Evolutionary conservation across 2,888 invertebrate species (phyloP), one percentile per base, ranked within the genome.

Genomic region (Calameuta idolon): DNA sequence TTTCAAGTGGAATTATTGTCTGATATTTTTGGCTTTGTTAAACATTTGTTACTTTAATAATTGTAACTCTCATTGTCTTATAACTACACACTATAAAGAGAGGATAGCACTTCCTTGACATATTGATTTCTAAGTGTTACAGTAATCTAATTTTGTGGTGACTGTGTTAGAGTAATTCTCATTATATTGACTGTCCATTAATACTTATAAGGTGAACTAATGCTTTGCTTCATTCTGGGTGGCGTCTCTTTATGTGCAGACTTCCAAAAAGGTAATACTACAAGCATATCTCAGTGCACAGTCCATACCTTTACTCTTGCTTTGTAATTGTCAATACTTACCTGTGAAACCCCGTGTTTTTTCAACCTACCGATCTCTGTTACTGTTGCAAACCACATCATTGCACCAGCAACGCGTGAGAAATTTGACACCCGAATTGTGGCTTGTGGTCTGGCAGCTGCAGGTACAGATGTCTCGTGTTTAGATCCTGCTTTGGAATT

Each of bases 181-280:
- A 23, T 55, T 55, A 23, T 55, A 55, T 55, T 55, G 23, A 55
- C 23, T 9, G 55, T 55, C 23, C 9, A 23, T 55, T 55, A 55
- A 23, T 55, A 55, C 9, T 55, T 23, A 23, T 55, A 71, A 71
- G 80, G 79, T 80, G 73, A 79, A 87, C 86, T 90, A 90, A 91
- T 90, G 88, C 90, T 89, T 89, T 90, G 92, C 89, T 91, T 90
- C 85, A 87, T 91, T 90, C 87, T 91, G 89, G 90, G 91, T 90
- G 91, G 90, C 87, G 89, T 90, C 87, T 89, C 87, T 88, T 90
- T 90, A 87, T 23, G 9, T 89, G 90, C 92, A 93, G 93, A 92
- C 93, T 93, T 92, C 93, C 93, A 82, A 93, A 93, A 92, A 93
- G 93, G 93, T 93, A 93, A 91, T 81, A 55, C 55, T 23, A 55